Conservation (phyloP, 2,113 vertebrate species). For the Spheniscus mendiculus region DNA sequence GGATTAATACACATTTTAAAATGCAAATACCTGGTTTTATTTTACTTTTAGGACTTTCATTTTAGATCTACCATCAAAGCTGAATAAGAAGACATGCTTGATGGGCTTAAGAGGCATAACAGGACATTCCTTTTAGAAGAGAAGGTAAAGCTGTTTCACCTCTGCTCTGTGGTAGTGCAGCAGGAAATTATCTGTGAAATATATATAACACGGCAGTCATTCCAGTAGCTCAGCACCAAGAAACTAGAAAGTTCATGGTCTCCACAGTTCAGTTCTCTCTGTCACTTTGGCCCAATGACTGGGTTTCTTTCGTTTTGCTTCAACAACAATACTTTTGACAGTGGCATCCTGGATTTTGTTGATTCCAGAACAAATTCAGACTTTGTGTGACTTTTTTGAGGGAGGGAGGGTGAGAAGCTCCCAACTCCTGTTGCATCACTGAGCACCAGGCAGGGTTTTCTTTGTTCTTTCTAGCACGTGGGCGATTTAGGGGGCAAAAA, state of each 20-base stretch:
- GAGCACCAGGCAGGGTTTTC: background rate
- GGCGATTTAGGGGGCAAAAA: rapidly evolving
- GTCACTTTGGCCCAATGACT: background rate
- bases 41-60: background rate
- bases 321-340: background rate
- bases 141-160: background rate
- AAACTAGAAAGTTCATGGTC: background rate
- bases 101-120: background rate
- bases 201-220: background rate
- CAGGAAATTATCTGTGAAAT: background rate
- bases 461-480: background rate
- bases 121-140: background rate
- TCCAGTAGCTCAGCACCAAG: background rate
- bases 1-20: background rate
- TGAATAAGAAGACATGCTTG: background rate
- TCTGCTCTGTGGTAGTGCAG: background rate
- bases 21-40: background rate
- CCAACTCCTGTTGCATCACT: background rate
- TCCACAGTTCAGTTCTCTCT: background rate
- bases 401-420: background rate
- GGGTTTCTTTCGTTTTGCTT: background rate
- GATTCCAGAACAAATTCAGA: background rate
- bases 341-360: background rate
- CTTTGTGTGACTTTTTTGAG: background rate
- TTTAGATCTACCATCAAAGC: background rate